Base-by-base conservation (phyloP, 1,140 invertebrate genomes). In the Bombus vancouverensis region DNA sequence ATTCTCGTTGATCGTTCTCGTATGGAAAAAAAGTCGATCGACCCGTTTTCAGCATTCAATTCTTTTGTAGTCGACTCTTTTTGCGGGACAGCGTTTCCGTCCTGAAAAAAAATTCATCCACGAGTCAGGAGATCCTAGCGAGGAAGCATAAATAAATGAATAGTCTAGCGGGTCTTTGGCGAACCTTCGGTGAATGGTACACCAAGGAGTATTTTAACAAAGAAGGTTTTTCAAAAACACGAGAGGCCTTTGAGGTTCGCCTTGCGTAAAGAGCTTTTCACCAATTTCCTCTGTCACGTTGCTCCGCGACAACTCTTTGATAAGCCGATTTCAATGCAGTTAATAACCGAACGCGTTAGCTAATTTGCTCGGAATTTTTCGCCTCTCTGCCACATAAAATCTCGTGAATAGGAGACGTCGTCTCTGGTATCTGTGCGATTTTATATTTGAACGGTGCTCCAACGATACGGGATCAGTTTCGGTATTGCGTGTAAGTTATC, bases 11-110 rank as follows among this genome's bases (percentile, higher is more conserved):
- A 53, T 53, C 47, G 47, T 53, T 53, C 47, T 34, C 42, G 15
- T 25, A 74, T 74, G 72, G 42, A 74, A 47, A 74, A 28, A 53
- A 53, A 75, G 73, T 75, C 44, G 25, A 75, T 53, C 73, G 73
- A 53, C 32, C 44, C n/a, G 53, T 59, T 59, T n/a, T 1, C 74
- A 13, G 34, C 47, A 32, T 59, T 37, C 34, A 32, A 37, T 37
- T 59, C 25, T 76, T 76, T 76, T 57, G 18, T 32, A 76, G 22
- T 53, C 47, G 47, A 22, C 34, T 57, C 53, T 57, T 57, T 74
- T 53, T 47, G 37, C 25, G 39, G 39, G 39, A n/a, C 47, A 32
- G 25, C 37, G 34, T 76, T 59, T 76, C 32, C 10, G 10, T 13
- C 10, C 47, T 18, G 15, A 32, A 37, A 25, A 44, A 18, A 9